phyloP scores from a whole-genome alignment of 92 coral and sea anemone genomes.

The Muricea muricata region DNA sequence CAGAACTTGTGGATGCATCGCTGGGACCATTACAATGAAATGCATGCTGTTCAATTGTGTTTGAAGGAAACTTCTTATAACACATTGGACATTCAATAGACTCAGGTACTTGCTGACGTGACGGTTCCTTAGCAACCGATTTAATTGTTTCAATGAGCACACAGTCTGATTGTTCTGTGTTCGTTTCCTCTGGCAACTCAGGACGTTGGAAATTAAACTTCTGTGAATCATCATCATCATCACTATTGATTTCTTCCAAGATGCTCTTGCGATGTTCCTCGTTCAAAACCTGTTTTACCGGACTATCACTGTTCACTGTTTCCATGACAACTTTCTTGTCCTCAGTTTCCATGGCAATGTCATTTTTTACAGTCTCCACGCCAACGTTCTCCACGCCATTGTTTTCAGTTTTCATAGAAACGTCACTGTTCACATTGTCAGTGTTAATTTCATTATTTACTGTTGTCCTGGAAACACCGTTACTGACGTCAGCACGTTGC shows the following conservation, averaged over 20 bases:
- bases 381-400: slow-evolving; percentile 19
- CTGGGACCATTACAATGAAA: neutral
- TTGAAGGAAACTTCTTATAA: slow-evolving; percentile 14
- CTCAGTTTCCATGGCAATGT: neutral
- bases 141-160: neutral
- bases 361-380: neutral
- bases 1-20: neutral
- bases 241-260: neutral
- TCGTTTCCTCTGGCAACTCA: neutral
- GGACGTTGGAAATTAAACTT: neutral
- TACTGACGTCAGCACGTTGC: neutral
- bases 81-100: slow-evolving; percentile 36
- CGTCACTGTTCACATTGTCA: neutral
- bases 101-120: neutral
- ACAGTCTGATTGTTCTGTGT: neutral
- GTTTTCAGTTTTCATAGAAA: neutral
- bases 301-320: neutral
- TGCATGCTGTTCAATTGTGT: slow-evolving; percentile 18
- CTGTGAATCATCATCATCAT: neutral
- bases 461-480: neutral
- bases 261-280: neutral
- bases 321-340: neutral
- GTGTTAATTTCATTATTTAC: neutral
- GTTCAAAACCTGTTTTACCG: neutral
- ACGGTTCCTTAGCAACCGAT: neutral